Base-by-base conservation (phyloP, 2,888 invertebrate genomes). In the Xestia c-nigrum region DNA sequence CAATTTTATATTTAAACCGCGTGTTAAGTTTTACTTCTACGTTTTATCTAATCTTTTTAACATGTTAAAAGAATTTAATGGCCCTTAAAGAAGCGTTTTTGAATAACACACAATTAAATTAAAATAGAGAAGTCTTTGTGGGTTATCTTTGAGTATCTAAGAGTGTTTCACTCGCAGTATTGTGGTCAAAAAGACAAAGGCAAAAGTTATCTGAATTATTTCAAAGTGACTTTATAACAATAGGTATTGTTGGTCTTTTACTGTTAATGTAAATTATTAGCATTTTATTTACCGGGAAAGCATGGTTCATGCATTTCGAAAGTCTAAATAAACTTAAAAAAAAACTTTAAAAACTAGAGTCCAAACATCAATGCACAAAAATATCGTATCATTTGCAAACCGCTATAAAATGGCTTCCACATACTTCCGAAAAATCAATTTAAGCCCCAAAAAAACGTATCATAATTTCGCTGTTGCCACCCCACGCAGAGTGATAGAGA, bases 391-490 rank as follows among this genome's bases (percentile, higher is more conserved):
- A 77, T 81, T 79, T 78, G 79, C 80, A 82, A 85, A 91, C 92
- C 92, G 89, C 89, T 87, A 91, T 94, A 94, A 95, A 94, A 96
- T 95, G 95, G 94, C 95, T 90, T 93, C 95, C 93, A 95, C 94
- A 95, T 92, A 94, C 93, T 94, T 94, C 92, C 90, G 90, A 94
- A 96, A 95, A 96, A 96, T 96, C 96, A 96, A 96, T 96, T 96
- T 95, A 93, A 93, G 91, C 94, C 93, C 94, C 92, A 94, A 95
- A 95, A 94, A 94, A 94, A 95, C 95, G 95, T 95, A 96, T 96
- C 96, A 96, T 96, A 96, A 96, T 96, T 96, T 95, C 80, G 84
- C 92, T 93, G 90, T 91, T 85, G 91, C 95, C 96, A 95, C 96
- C 95, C 96, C 94, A 94, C 94, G 92, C 92, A 88, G 78, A 83